These are phyloP conservation scores for Lerema accius DNA, from an alignment of 1,140 invertebrate species.

Conservation along the genomic window DNA sequence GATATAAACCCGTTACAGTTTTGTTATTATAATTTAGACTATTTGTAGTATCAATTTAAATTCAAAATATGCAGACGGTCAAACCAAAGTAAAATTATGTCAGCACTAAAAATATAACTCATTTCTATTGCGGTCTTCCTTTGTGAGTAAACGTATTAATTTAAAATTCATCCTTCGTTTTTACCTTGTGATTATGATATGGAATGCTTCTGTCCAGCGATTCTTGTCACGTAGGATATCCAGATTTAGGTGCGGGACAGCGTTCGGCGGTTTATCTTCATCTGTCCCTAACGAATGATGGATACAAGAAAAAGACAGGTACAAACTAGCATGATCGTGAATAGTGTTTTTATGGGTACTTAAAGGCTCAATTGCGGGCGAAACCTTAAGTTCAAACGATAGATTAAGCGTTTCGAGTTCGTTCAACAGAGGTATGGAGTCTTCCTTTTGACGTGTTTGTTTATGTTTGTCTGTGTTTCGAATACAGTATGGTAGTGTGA, in stretches of 20 bases:
- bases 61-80: no score
- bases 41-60: no score
- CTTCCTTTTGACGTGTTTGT: no score
- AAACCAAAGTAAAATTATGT: neutral
- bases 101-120: neutral
- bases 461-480: no score
- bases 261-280: constrained; percentile 32
- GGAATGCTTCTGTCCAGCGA: constrained; percentile 52
- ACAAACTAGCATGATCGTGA: neutral
- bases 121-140: constrained; percentile 21
- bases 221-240: constrained; percentile 63
- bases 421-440: no score
- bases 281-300: constrained; percentile 8
- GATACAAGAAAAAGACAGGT: neutral
- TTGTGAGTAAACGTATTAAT: constrained; percentile 47
- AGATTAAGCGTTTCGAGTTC: no score
- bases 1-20: no score
- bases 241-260: constrained; percentile 53
- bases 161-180: constrained; percentile 63
- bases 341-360: neutral
- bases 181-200: constrained; percentile 66
- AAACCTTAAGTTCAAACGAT: no score
- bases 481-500: no score
- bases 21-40: no score
- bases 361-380: no score